Conservation (phyloP, 2,113 vertebrate species). For the Lepus europaeus region DNA sequence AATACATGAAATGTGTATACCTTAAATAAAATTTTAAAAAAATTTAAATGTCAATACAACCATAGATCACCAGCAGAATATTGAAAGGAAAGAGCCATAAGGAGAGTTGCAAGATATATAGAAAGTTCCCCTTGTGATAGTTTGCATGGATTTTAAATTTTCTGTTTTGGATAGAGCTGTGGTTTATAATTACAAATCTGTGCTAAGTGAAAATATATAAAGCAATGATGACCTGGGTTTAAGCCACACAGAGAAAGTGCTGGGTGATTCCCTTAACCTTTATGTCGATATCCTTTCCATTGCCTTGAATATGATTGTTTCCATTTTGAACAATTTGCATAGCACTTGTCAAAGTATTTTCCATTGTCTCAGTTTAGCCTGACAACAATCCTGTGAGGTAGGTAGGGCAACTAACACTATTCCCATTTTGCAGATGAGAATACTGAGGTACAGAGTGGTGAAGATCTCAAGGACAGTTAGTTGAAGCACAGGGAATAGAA, state of each 20-base stretch:
- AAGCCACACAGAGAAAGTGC: constrained; percentile 79
- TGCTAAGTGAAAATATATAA: constrained; percentile 82
- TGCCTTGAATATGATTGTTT: constrained; percentile 76
- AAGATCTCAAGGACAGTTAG: constrained; percentile 78
- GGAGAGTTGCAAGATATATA: neutral
- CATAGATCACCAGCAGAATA: neutral
- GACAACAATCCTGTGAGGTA: constrained; percentile 85
- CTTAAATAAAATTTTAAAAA: too few relatives aligned
- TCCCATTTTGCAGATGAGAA: constrained; percentile 83
- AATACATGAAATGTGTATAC: too few relatives aligned
- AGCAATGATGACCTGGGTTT: constrained; percentile 79
- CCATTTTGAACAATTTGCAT: constrained; percentile 74
- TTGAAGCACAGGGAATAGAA: constrained; percentile 77
- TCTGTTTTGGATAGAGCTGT: constrained; percentile 74
- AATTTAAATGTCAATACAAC: neutral
- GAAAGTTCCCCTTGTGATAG: neutral
- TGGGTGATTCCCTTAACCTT: constrained; percentile 72
- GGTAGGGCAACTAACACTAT: constrained; percentile 81
- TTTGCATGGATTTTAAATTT: too few relatives aligned
- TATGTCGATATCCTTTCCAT: constrained; percentile 72
- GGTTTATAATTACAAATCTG: constrained; percentile 84
- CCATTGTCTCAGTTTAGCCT: constrained; percentile 80
- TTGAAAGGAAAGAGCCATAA: neutral
- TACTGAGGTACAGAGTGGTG: constrained; percentile 81
- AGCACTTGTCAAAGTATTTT: constrained; percentile 78